Evolutionary conservation across 2,888 invertebrate genomes (phyloP).

Genomic region (Cryptocephalus moraei): DNA sequence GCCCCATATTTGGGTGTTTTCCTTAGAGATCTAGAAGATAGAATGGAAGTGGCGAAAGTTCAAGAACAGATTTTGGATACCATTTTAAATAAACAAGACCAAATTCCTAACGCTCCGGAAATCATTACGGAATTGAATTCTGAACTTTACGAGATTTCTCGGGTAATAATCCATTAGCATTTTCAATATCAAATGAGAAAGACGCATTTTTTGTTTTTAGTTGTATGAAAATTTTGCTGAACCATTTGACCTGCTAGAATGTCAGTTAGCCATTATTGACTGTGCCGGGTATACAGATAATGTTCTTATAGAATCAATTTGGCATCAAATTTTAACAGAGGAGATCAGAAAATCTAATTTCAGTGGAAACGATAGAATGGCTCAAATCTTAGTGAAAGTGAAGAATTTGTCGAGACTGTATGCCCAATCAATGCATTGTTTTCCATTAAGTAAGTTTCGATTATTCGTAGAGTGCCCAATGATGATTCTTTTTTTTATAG

Average conservation of each 20-base stretch:
- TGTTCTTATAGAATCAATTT: conserved; percentile 78
- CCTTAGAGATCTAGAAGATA: conserved; percentile 83
- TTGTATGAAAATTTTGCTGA: conserved; percentile 89
- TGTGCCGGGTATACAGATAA: conserved; percentile 86
- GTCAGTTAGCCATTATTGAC: conserved; percentile 88
- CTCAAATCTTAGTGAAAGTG: conserved; percentile 65
- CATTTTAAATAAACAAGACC: conserved; percentile 44
- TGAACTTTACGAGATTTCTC: conserved; percentile 76
- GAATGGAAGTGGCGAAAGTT: conserved; percentile 81
- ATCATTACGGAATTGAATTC: conserved; percentile 67
- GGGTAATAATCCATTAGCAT: conserved; percentile 40
- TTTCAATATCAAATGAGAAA: not conserved
- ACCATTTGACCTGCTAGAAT: conserved; percentile 81
- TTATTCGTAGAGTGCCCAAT: not conserved
- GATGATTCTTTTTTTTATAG: conserved; percentile 37
- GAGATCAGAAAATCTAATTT: conserved; percentile 40
- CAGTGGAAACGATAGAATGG: conserved; percentile 49
- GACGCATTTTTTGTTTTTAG: conserved; percentile 37
- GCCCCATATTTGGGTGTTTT: conserved; percentile 66
- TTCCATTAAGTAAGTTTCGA: conserved; percentile 65
- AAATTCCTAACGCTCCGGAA: conserved; percentile 34
- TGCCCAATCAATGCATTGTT: conserved; percentile 72
- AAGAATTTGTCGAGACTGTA: conserved; percentile 68
- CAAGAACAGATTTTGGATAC: conserved; percentile 63
- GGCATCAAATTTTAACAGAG: conserved; percentile 71